Base-by-base conservation (phyloP, 2,113 vertebrate genomes). In the Promerops cafer region DNA sequence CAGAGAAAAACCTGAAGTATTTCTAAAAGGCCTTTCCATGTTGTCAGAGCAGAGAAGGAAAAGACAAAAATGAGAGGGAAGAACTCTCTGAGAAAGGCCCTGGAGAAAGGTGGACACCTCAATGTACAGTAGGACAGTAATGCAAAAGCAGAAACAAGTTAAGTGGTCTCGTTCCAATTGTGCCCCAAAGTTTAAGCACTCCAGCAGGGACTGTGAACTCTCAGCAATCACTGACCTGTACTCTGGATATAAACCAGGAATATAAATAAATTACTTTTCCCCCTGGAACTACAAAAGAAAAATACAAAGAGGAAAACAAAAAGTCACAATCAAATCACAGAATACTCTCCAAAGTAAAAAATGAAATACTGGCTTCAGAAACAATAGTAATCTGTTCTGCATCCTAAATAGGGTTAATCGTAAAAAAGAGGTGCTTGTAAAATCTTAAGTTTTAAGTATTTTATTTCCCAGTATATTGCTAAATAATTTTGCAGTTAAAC, bases 401-500 rank as follows among this genome's bases (percentile, higher is more conserved):
- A 59, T 89, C 75, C 90, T 86, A 64, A 70, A 72, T 3, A 85
- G 63, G 9, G 20, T 54, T 83, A 47, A 56, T 17, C 4, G 18
- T 93, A 90, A 94, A 94, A 94, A 92, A 91, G 54, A 95, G 39
- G 74, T 95, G 84, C 75, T 70, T 96, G 57, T 93, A 95, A 89
- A 81, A 96, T 33, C 49, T 70, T 64, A 53, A 63, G 39, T 92
- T 96, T 93, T 77, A 81, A 88, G 44, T 72, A 88, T n/a, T 97
- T 97, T 97, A 95, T 95, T 96, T 96, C 89, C 93, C 74, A 95
- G 54, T 70, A 92, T 77, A 95, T 89, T 91, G 95, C 71, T 94
- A 92, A 96, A 78, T 72, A 70, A 88, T 87, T 90, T 44, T 80
- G 82, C 86, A 80, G 66, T 92, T 78, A 94, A 79, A 85, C 37